Percentiles rank a stretch among this genome's conserved stretches.
phyloP scores from a whole-genome alignment of 2,113 vertebrate genomes.

The Lamprotornis superbus region DNA sequence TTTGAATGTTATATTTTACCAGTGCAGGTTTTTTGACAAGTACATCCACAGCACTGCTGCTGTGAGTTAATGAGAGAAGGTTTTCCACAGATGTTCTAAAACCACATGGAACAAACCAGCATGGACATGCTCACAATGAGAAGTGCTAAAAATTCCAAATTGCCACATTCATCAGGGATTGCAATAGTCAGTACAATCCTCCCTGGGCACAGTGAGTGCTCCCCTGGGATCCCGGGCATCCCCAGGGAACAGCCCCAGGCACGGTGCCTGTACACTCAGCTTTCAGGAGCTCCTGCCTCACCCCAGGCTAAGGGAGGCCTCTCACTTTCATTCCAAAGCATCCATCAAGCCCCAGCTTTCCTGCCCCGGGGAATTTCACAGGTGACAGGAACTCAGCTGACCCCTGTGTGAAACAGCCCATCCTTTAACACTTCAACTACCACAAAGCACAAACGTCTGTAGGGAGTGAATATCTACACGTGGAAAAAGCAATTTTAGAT shows the following conservation, averaged over 20 bases:
- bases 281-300: neutral
- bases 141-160: neutral
- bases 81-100: neutral
- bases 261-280: accelerated
- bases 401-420: neutral
- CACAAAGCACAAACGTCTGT: neutral
- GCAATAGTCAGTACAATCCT: too few relatives aligned
- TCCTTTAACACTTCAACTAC: neutral
- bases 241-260: neutral
- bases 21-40: neutral
- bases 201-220: neutral
- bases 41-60: neutral
- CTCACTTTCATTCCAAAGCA: neutral
- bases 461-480: neutral
- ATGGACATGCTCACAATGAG: neutral
- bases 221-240: neutral
- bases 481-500: neutral
- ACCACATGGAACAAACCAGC: neutral
- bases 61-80: neutral
- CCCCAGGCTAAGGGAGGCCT: neutral
- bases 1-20: neutral
- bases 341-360: neutral
- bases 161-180: neutral
- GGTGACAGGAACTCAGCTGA: neutral
- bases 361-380: neutral